Evolutionary conservation across 92 coral and sea anemone genomes (phyloP).

Genomic region (Isaurus tuberculatus): DNA sequence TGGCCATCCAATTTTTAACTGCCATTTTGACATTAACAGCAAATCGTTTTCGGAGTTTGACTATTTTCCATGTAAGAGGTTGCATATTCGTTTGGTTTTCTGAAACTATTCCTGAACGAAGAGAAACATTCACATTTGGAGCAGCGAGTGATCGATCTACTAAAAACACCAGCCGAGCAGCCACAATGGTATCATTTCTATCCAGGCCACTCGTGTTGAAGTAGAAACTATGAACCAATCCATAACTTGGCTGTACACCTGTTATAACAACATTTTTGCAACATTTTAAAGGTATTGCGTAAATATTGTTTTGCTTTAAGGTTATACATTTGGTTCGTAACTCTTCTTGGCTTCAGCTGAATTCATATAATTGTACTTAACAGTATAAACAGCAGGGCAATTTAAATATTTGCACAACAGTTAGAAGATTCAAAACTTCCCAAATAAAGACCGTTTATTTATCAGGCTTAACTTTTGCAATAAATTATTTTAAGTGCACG

Average conservation of each 20-base stretch:
- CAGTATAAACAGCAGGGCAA: too few species aligned
- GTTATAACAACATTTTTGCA: not conserved
- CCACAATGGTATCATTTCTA: conserved; percentile 1
- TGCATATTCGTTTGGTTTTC: not conserved
- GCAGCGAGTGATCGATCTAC: not conserved
- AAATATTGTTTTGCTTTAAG: not conserved
- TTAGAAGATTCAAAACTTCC: too few species aligned
- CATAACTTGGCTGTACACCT: not conserved
- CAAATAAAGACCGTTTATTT: too few species aligned
- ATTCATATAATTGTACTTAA: not conserved
- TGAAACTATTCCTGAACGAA: not conserved
- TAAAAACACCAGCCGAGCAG: not conserved
- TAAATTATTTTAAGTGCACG: too few species aligned
- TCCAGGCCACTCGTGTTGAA: conserved; percentile 27
- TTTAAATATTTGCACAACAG: too few species aligned
- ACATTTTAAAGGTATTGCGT: not conserved
- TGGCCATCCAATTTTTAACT: not conserved
- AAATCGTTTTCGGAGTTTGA: not conserved
- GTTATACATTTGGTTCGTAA: not conserved
- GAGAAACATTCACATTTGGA: not conserved
- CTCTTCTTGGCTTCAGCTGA: not conserved
- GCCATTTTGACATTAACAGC: not conserved
- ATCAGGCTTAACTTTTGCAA: too few species aligned
- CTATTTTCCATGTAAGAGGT: conserved; percentile 18
- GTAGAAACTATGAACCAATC: not conserved